These are phyloP conservation scores for Meteorus cinctellus DNA, from an alignment of 2,888 invertebrate genomes.

Conservation along the genomic window DNA sequence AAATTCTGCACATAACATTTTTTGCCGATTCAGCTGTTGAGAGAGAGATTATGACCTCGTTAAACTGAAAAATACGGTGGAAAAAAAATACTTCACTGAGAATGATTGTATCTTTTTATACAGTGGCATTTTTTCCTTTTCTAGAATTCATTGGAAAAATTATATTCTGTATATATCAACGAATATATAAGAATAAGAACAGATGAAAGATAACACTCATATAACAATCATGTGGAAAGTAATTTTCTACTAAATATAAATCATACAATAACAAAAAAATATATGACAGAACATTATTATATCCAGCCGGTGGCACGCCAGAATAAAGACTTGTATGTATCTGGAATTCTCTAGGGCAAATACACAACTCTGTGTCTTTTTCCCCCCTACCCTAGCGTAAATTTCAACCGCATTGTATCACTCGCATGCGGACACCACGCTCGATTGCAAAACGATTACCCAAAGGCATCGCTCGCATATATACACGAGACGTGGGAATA, in stretches of 20 bases:
- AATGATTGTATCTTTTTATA: background rate
- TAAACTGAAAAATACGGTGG: background rate
- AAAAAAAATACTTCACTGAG: background rate
- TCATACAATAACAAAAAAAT: background rate
- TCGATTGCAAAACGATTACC: constrained; percentile 39
- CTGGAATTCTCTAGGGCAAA: constrained; percentile 14
- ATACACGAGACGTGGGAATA: constrained; percentile 30
- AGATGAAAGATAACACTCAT: background rate
- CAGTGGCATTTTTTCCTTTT: background rate
- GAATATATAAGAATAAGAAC: background rate
- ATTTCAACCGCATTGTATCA: constrained; percentile 25
- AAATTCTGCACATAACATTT: background rate
- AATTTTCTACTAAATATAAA: background rate
- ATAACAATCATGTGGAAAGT: background rate
- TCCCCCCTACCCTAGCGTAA: background rate
- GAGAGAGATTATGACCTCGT: constrained; percentile 16
- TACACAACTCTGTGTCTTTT: constrained; percentile 7
- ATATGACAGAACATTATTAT: constrained; percentile 1
- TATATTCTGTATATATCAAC: background rate
- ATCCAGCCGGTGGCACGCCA: background rate
- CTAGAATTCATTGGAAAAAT: background rate
- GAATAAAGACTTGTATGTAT: constrained; percentile 13
- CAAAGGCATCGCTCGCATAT: constrained; percentile 14
- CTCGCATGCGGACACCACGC: constrained; percentile 19
- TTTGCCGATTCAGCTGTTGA: background rate